These are phyloP conservation scores for Nibea albiflora DNA, from an alignment of 2,113 vertebrate genomes.

Conservation along the genomic window DNA sequence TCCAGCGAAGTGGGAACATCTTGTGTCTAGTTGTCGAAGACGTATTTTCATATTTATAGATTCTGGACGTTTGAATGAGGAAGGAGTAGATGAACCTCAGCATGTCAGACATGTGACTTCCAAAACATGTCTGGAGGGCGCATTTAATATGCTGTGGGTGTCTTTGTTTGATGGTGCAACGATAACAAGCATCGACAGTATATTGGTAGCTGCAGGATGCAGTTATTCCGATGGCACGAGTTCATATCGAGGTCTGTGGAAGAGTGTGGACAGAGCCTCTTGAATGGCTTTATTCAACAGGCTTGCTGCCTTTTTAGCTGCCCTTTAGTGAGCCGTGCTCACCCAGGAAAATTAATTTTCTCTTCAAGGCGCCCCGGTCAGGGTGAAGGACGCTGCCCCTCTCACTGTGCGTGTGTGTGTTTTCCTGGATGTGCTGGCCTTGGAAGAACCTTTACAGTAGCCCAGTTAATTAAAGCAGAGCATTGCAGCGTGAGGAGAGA, in stretches of 20 bases:
- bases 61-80: not conserved
- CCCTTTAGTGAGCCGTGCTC: slow-evolving; percentile 38
- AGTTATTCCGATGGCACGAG: not conserved
- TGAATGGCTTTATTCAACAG: slow-evolving; percentile 50
- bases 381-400: slow-evolving; percentile 37
- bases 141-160: not conserved
- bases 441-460: slow-evolving; percentile 25
- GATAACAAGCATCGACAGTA: not conserved
- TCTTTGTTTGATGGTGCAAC: not conserved
- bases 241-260: not conserved
- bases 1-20: not conserved
- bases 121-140: not conserved
- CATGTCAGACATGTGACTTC: not conserved
- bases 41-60: not conserved
- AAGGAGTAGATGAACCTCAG: not conserved
- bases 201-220: not conserved
- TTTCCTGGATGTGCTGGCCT: slow-evolving; percentile 20
- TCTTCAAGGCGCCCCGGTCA: slow-evolving; percentile 5
- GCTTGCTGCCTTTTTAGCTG: slow-evolving; percentile 29
- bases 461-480: slow-evolving; percentile 39
- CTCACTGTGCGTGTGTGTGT: slow-evolving; percentile 18
- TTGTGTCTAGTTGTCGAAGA: not conserved
- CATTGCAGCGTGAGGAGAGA: slow-evolving; percentile 18
- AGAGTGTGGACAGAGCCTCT: not conserved
- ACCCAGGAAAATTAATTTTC: slow-evolving; percentile 53